Conservation (phyloP, 1,140 invertebrate species). For the Ostrea edulis region DNA sequence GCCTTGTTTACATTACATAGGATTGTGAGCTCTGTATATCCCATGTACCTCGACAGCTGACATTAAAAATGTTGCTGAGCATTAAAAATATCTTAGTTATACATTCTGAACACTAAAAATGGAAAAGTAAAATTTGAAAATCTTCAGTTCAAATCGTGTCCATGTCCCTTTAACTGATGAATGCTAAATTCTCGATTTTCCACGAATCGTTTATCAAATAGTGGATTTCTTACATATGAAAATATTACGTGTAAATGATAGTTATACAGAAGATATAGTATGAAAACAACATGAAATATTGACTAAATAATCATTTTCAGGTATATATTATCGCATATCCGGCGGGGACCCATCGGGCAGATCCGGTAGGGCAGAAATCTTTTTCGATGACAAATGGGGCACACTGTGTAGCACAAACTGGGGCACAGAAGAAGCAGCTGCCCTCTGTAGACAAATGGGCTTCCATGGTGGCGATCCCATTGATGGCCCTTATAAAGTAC, state of each 20-base stretch:
- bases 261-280: no score
- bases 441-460: slow-evolving; percentile 57
- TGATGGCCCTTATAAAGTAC: slow-evolving; percentile 38
- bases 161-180: not conserved
- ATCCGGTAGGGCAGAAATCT: slow-evolving; percentile 55
- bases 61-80: no score
- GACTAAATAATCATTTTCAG: slow-evolving; percentile 29
- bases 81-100: no score
- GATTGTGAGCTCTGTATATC: no score
- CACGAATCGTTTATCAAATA: no score
- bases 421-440: slow-evolving; percentile 52
- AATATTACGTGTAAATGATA: not conserved
- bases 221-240: no score
- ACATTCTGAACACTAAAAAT: no score
- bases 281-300: no score
- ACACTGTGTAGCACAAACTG: slow-evolving; percentile 55
- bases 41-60: no score
- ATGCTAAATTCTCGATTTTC: not conserved
- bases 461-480: slow-evolving; percentile 46
- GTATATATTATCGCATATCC: slow-evolving; percentile 53
- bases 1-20: no score
- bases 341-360: slow-evolving; percentile 31
- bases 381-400: slow-evolving; percentile 51
- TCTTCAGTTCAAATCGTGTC: not conserved
- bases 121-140: no score